Evolutionary conservation across 2,113 vertebrate species (phyloP).

Genomic region (Tricholaema leucomelas): DNA sequence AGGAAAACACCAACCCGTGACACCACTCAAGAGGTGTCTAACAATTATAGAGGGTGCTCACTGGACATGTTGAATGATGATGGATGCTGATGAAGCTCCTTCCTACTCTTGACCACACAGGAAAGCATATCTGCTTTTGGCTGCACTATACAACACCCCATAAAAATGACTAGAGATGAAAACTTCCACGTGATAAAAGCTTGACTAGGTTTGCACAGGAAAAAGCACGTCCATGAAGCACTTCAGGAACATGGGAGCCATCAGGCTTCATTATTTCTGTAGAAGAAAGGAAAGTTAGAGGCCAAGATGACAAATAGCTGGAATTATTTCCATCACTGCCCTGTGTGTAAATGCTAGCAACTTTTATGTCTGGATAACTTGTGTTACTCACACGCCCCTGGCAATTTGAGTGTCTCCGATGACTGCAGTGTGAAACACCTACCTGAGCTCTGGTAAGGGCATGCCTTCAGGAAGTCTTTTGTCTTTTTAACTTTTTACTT

Average conservation of each 20-base stretch:
- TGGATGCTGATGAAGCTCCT: neutral
- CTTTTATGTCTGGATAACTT: neutral
- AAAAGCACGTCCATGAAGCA: neutral
- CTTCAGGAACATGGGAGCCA: neutral
- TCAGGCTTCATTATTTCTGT: neutral
- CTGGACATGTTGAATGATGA: neutral
- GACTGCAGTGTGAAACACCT: neutral
- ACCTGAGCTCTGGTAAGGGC: neutral
- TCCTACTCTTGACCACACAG: neutral
- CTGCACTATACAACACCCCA: neutral
- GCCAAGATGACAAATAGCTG: neutral
- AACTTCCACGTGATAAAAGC: neutral
- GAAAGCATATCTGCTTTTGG: neutral
- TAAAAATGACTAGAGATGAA: neutral
- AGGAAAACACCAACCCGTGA: neutral
- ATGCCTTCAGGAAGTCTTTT: neutral
- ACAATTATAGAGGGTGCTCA: neutral
- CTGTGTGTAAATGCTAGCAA: neutral
- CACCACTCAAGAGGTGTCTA: neutral
- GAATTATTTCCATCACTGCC: neutral
- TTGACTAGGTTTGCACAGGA: neutral
- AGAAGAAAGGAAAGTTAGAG: neutral
- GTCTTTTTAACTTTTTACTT: neutral
- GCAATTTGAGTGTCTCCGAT: neutral
- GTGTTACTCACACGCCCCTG: neutral